Conservation (phyloP, 2,888 invertebrate genomes). For the Drosophila lacicola region DNA sequence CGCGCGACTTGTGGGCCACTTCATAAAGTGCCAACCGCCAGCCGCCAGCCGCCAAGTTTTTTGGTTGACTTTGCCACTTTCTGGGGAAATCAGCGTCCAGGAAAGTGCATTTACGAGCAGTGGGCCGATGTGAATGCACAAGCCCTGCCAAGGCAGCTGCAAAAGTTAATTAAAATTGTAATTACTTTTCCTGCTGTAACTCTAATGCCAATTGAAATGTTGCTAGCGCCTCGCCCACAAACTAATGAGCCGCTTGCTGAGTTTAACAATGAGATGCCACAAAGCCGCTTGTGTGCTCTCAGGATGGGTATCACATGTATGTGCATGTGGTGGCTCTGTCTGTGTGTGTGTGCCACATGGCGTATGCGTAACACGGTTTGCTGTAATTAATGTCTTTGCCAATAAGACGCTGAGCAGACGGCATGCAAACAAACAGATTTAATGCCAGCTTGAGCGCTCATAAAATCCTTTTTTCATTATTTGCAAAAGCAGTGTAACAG, state of each 20-base stretch:
- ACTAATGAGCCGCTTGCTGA: conserved; percentile 62
- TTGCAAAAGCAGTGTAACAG: conserved; percentile 46
- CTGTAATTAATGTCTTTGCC: conserved; percentile 75
- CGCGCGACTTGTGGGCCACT: conserved; percentile 53
- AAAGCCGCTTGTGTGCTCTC: conserved; percentile 39
- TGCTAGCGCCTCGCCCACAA: conserved; percentile 47
- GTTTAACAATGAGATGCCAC: conserved; percentile 47
- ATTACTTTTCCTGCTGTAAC: conserved; percentile 64
- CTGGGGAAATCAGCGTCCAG: conserved; percentile 60
- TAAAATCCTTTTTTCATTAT: conserved; percentile 74
- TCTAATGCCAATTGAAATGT: conserved; percentile 67
- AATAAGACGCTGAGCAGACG: conserved; percentile 50
- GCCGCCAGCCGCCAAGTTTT: conserved; percentile 52
- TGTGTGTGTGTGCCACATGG: conserved; percentile 38
- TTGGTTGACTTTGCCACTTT: conserved; percentile 64
- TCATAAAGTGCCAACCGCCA: conserved; percentile 49
- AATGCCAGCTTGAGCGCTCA: conserved; percentile 65
- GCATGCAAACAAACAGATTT: conserved; percentile 46
- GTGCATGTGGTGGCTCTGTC: conserved; percentile 1
- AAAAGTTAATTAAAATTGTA: conserved; percentile 77
- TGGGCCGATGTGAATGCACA: conserved; percentile 52
- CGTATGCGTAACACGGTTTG: conserved; percentile 72
- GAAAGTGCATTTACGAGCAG: conserved; percentile 39
- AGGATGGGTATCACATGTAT: neutral
- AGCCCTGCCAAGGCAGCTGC: conserved; percentile 34